Evolutionary conservation across 2,888 invertebrate genomes (phyloP).

Genomic region (Ptilodon capucinus): DNA sequence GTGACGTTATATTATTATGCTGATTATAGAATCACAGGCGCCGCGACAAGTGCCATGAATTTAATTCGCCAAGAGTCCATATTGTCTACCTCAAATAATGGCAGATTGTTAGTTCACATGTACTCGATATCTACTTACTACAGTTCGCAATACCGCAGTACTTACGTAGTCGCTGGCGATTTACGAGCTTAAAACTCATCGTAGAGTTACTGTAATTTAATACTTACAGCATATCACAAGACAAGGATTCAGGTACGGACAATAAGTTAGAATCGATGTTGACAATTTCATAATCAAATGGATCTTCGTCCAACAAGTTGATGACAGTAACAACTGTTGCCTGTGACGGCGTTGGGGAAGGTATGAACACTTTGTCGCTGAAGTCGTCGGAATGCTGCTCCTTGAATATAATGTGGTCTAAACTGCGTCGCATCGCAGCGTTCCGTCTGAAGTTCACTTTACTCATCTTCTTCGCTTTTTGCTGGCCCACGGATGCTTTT

Average conservation of each 20-base stretch:
- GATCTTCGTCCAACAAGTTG: constrained; percentile 60
- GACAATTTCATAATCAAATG: constrained; percentile 73
- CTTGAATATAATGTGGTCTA: constrained; percentile 36
- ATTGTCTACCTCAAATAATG: too few species aligned
- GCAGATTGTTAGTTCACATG: too few species aligned
- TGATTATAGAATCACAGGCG: too few species aligned
- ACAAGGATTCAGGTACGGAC: constrained; percentile 37
- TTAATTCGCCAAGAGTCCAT: too few species aligned
- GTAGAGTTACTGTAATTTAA: background rate
- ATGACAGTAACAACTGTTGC: constrained; percentile 31
- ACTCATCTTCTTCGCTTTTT: constrained; percentile 21
- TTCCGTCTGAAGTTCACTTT: constrained; percentile 51
- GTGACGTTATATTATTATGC: too few species aligned
- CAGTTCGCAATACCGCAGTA: too few species aligned
- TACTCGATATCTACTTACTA: too few species aligned
- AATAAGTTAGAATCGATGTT: constrained; percentile 63
- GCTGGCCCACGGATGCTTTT: background rate
- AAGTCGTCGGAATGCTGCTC: constrained; percentile 48
- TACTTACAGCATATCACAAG: constrained; percentile 44
- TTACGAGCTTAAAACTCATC: too few species aligned
- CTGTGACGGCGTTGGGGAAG: constrained; percentile 31
- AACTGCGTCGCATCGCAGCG: constrained; percentile 26
- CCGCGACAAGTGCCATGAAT: too few species aligned
- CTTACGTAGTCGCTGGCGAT: too few species aligned
- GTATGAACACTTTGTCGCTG: constrained; percentile 36